These are phyloP conservation scores for Liasis olivaceus DNA, from an alignment of 2,797 vertebrate species.

Conservation along the genomic window DNA sequence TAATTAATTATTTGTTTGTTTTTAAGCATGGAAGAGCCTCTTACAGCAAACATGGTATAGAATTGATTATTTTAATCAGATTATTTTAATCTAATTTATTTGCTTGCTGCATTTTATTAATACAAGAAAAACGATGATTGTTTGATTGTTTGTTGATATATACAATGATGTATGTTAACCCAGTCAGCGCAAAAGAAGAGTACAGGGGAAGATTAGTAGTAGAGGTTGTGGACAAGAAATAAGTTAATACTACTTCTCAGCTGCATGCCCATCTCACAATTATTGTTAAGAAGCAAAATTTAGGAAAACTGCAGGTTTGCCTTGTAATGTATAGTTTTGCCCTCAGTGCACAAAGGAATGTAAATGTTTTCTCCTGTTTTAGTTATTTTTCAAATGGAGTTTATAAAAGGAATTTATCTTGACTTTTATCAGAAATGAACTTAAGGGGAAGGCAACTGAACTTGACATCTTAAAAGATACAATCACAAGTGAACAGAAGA, in stretches of 20 bases:
- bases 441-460: slow-evolving; percentile 85
- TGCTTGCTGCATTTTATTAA: neutral
- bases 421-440: slow-evolving; percentile 78
- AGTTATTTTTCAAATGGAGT: slow-evolving; percentile 1
- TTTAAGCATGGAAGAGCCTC: neutral
- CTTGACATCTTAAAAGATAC: slow-evolving; percentile 83
- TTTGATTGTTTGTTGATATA: too few species aligned
- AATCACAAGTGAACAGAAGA: slow-evolving; percentile 85
- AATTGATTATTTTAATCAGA: slow-evolving; percentile 1
- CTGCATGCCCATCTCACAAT: neutral
- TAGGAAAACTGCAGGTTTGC: neutral
- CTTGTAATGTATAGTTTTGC: neutral
- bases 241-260: neutral
- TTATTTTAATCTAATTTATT: neutral
- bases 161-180: neutral
- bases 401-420: slow-evolving; percentile 13
- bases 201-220: neutral
- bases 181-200: too few species aligned
- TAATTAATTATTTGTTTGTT: neutral
- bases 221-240: neutral
- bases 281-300: neutral
- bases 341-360: neutral
- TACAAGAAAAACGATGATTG: neutral
- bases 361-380: neutral
- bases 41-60: neutral